These are phyloP conservation scores for Spodoptera littoralis DNA, from an alignment of 2,888 invertebrate species.

Conservation along the genomic window DNA sequence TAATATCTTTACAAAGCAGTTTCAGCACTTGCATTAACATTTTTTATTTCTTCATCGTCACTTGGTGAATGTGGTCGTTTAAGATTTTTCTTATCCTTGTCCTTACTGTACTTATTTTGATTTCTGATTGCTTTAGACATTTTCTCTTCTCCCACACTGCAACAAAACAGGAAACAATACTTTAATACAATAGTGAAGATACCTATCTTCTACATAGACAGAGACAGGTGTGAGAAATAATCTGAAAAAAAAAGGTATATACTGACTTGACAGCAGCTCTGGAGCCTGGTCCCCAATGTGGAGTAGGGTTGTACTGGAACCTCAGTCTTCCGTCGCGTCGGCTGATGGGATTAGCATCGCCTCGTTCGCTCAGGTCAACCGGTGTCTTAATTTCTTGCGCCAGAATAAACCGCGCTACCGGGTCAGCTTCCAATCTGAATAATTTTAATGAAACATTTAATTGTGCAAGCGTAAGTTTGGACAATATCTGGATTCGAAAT, in stretches of 20 bases:
- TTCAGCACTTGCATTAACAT: constrained; percentile 45
- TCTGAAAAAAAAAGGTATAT: background rate
- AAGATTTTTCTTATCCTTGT: constrained; percentile 61
- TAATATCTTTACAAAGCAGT: constrained; percentile 38
- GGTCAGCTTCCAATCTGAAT: constrained; percentile 78
- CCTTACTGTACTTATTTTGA: constrained; percentile 90
- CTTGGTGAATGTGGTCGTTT: constrained; percentile 74
- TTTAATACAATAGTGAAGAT: too few species aligned
- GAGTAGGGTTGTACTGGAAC: constrained; percentile 95
- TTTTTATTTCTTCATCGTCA: constrained; percentile 71
- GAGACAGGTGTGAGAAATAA: too few species aligned
- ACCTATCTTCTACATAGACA: too few species aligned
- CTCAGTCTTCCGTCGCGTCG: constrained; percentile 92
- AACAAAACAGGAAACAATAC: constrained; percentile 35
- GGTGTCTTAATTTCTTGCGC: constrained; percentile 80
- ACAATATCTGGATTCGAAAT: too few species aligned
- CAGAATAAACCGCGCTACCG: constrained; percentile 88
- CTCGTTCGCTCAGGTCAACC: constrained; percentile 86
- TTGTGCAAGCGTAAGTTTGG: too few species aligned
- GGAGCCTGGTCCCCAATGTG: constrained; percentile 97
- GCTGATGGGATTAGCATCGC: constrained; percentile 94
- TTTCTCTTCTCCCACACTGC: constrained; percentile 90
- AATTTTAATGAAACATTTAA: background rate
- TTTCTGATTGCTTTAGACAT: constrained; percentile 90
- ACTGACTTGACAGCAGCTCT: constrained; percentile 93